phyloP scores from a whole-genome alignment of 2,113 vertebrate genomes.

The Pseudopodoces humilis region DNA sequence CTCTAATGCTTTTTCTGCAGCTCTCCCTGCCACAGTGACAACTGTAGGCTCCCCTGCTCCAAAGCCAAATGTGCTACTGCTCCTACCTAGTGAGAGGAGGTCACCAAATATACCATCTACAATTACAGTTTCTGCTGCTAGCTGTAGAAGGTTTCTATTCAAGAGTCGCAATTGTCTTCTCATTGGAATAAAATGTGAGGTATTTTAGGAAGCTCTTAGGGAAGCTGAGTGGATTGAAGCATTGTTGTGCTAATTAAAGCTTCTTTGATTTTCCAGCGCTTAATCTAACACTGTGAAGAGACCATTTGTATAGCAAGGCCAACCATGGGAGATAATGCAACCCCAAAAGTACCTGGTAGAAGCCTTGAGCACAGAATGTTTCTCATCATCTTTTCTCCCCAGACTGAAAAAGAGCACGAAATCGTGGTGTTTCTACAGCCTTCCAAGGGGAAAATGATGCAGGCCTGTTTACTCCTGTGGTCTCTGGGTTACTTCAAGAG shows the following conservation, averaged over 20 bases:
- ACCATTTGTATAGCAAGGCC: conserved; percentile 39
- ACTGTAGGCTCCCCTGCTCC: neutral
- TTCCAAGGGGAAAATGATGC: neutral
- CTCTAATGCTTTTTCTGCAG: neutral
- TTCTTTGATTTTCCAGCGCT: conserved; percentile 26
- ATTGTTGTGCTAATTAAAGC: conserved; percentile 56
- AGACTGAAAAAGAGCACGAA: neutral
- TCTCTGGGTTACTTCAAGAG: neutral
- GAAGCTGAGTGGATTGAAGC: conserved; percentile 37
- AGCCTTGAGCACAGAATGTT: neutral
- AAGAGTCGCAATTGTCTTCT: conserved; percentile 42
- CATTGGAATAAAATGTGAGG: conserved; percentile 11
- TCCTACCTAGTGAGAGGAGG: conserved; percentile 54
- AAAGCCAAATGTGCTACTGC: neutral
- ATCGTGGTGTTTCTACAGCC: neutral
- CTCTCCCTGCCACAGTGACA: neutral
- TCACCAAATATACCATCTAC: conserved; percentile 55
- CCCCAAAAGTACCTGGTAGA: conserved; percentile 17
- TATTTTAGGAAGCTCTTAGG: conserved; percentile 37
- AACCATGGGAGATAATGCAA: neutral
- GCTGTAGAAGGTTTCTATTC: conserved; percentile 41
- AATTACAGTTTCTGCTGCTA: conserved; percentile 35
- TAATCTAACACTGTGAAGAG: conserved; percentile 6
- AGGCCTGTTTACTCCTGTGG: neutral
- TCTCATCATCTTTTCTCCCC: neutral